Evolutionary conservation across 2,888 invertebrate genomes (phyloP).

Genomic region (Hipparchia sbordonii): DNA sequence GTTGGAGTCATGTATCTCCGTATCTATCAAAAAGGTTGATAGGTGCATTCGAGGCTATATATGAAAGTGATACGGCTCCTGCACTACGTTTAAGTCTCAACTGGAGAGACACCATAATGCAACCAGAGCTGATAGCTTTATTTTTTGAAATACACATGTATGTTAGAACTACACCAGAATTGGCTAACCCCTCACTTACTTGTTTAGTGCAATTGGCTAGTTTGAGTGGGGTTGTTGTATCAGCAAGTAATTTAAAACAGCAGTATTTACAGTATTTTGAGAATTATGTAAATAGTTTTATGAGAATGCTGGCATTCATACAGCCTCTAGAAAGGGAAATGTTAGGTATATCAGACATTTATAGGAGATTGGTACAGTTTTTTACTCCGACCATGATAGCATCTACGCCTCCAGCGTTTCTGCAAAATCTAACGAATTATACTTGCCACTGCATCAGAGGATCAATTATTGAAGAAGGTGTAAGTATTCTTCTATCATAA

Average conservation of each 20-base stretch:
- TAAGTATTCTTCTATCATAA: constrained; percentile 52
- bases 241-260: constrained; percentile 64
- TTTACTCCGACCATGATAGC: constrained; percentile 72
- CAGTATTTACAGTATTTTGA: constrained; percentile 75
- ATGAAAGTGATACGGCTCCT: constrained; percentile 85
- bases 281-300: constrained; percentile 72
- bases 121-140: constrained; percentile 88
- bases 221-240: constrained; percentile 69
- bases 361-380: constrained; percentile 73
- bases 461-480: constrained; percentile 73
- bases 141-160: constrained; percentile 93
- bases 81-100: constrained; percentile 84
- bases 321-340: constrained; percentile 72
- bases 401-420: constrained; percentile 65
- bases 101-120: constrained; percentile 91
- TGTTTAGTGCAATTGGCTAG: constrained; percentile 90
- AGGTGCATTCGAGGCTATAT: constrained; percentile 87
- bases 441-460: constrained; percentile 75
- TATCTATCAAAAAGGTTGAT: constrained; percentile 86
- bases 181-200: constrained; percentile 90
- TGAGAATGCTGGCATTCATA: constrained; percentile 72
- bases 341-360: constrained; percentile 75
- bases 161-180: constrained; percentile 88
- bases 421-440: constrained; percentile 71
- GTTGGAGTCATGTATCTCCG: constrained; percentile 91